Evolutionary conservation across 2,113 vertebrate species (phyloP), one percentile per base, ranked within the genome.

Genomic region (Phalacrocorax pelagicus): DNA sequence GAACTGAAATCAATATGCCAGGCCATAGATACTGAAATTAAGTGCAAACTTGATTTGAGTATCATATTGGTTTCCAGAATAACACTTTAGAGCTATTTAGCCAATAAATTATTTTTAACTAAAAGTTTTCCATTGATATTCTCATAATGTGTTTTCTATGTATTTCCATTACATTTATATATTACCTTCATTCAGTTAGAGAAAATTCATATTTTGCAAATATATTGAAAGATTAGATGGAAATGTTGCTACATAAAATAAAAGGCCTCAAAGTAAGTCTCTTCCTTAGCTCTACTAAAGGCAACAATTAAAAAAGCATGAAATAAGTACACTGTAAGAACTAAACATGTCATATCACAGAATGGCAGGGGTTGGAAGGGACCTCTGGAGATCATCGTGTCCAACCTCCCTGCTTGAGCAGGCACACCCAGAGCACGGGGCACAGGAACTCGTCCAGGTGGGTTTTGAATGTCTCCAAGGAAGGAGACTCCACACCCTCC

Each of bases 1-100:
- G 63, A 94, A 86, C 54, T 86, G 47, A 94, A 94, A 94, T 96
- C 88, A 55, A 95, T 96, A 92, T 79, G 19, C 32, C 47, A 84
- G 44, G 47, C 46, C 51, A 62, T 13, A 77, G 57, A 80, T 88
- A 91, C 9, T 72, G 52, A 95, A 92, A 94, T 96, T 62, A 88
- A 89, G 74, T 79, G 57, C 11, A 59, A 34, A 81, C 42, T 86
- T 95, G 59, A 90, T 91, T 61, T 91, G 30, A 86, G 69, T 59
- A 44, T 91, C 34, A 9, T 79, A 81, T 49, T 86, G 20, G 59
- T 74, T 96, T 95, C 75, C 63, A 88, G 47, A 86, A 65, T 63
- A 93, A 86, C 55, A 84, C 29, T 92, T 51, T n/a, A 66, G 24
- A 94, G 55, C 23, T 81, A 81, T 90, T 91, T 94, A 91, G 22